Evolutionary conservation across 2,888 invertebrate genomes (phyloP).

Genomic region (Blera fallax): DNA sequence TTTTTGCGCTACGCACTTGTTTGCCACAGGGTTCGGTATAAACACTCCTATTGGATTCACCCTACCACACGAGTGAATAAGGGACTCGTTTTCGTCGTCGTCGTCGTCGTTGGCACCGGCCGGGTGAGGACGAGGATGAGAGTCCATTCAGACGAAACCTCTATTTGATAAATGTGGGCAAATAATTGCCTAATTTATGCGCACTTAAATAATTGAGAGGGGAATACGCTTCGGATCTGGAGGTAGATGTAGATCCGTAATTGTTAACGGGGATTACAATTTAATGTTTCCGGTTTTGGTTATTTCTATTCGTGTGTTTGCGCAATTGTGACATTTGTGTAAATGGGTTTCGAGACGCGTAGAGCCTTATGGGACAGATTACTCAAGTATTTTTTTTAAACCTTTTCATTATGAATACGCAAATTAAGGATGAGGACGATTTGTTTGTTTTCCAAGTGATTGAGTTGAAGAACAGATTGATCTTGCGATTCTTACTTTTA

Average conservation of each 20-base stretch:
- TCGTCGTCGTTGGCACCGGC: too few species aligned
- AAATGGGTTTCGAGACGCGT: not conserved
- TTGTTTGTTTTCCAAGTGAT: slow-evolving; percentile 2
- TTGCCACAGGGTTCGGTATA: slow-evolving; percentile 55
- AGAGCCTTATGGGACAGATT: not conserved
- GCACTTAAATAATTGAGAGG: slow-evolving; percentile 33
- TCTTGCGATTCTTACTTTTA: too few species aligned
- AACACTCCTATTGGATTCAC: slow-evolving; percentile 34
- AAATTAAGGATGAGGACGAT: not conserved
- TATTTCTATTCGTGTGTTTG: slow-evolving; percentile 16
- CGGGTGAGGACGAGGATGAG: not conserved
- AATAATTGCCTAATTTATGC: slow-evolving; percentile 73
- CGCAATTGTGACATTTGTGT: slow-evolving; percentile 11
- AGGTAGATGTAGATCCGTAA: slow-evolving; percentile 48
- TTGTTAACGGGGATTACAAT: slow-evolving; percentile 66
- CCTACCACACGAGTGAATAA: slow-evolving; percentile 26
- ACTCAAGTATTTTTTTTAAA: not conserved
- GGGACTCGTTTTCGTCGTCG: slow-evolving; percentile 1
- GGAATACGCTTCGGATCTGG: not conserved
- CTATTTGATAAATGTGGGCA: slow-evolving; percentile 72
- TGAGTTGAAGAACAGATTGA: too few species aligned
- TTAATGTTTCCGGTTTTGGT: slow-evolving; percentile 64
- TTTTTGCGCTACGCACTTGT: slow-evolving; percentile 68
- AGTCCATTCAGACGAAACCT: slow-evolving; percentile 54
- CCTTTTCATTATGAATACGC: slow-evolving; percentile 8